phyloP scores from a whole-genome alignment of 2,797 vertebrate genomes.

The Buceros bicornis region DNA sequence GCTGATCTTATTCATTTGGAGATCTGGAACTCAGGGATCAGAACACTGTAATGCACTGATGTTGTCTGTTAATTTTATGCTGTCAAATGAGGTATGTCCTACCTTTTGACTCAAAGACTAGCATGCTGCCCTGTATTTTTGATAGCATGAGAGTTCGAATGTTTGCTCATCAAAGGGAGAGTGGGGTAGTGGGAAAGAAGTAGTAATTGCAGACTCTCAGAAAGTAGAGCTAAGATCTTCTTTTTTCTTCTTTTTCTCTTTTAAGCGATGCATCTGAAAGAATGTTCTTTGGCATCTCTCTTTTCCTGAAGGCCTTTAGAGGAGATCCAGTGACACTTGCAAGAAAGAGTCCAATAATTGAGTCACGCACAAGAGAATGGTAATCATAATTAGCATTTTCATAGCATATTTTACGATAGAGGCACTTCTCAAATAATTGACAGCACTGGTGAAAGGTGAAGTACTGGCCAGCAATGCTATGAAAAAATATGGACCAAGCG shows the following conservation, averaged over 20 bases:
- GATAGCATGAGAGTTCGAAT: background rate
- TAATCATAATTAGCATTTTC: conserved; percentile 12
- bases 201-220: background rate
- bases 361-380: background rate
- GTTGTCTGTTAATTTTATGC: background rate
- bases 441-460: background rate
- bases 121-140: background rate
- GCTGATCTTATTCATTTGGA: background rate
- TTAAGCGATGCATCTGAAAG: conserved; percentile 16
- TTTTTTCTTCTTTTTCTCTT: background rate
- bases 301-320: conserved; percentile 47
- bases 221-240: background rate
- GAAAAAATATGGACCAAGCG: background rate
- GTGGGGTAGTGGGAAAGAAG: background rate
- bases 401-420: background rate
- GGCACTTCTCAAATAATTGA: background rate
- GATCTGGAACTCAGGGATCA: background rate
- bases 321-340: background rate
- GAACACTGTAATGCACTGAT: background rate
- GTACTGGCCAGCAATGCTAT: background rate
- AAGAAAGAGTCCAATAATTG: conserved; percentile 28
- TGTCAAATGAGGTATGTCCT: background rate
- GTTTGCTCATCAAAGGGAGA: background rate
- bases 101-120: background rate
- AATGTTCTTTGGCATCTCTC: conserved; percentile 34